Evolutionary conservation across 1,140 invertebrate genomes (phyloP).

Genomic region (Diploscapter pachys): DNA sequence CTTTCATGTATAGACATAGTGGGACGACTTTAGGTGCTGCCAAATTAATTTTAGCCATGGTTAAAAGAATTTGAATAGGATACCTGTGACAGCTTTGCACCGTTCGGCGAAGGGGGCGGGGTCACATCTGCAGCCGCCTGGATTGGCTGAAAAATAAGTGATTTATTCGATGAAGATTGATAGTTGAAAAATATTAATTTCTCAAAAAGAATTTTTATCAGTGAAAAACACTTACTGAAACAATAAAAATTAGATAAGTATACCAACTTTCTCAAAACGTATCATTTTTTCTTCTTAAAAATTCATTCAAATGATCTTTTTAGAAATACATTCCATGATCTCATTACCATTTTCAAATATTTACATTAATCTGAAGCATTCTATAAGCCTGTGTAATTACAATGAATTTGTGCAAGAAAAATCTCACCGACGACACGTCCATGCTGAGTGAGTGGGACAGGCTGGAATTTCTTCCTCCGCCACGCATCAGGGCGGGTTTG

Average conservation of each 20-base stretch:
- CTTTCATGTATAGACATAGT: too few species aligned
- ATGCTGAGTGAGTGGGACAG: constrained; percentile 56
- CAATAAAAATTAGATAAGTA: not conserved
- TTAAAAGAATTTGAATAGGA: too few species aligned
- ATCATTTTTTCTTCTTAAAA: constrained; percentile 12
- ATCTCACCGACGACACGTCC: constrained; percentile 42
- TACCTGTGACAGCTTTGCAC: constrained; percentile 70
- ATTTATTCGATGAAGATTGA: too few species aligned
- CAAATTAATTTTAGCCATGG: too few species aligned
- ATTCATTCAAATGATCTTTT: constrained; percentile 5
- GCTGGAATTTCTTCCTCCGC: constrained; percentile 8
- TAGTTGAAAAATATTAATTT: too few species aligned
- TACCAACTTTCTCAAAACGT: constrained; percentile 11
- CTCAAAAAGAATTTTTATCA: constrained; percentile 9
- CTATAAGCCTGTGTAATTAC: not conserved
- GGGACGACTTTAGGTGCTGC: too few species aligned
- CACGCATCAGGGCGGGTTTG: constrained; percentile 46
- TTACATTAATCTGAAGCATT: too few species aligned
- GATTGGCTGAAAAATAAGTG: constrained; percentile 42
- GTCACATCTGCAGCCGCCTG: constrained; percentile 46
- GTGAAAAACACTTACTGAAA: not conserved
- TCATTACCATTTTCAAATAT: constrained; percentile 20
- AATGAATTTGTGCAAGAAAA: constrained; percentile 10
- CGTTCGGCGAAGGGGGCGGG: constrained; percentile 58
- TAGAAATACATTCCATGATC: constrained; percentile 6